Evolutionary conservation across 2,888 invertebrate species (phyloP).

Genomic region (Galerucella nymphaeae): DNA sequence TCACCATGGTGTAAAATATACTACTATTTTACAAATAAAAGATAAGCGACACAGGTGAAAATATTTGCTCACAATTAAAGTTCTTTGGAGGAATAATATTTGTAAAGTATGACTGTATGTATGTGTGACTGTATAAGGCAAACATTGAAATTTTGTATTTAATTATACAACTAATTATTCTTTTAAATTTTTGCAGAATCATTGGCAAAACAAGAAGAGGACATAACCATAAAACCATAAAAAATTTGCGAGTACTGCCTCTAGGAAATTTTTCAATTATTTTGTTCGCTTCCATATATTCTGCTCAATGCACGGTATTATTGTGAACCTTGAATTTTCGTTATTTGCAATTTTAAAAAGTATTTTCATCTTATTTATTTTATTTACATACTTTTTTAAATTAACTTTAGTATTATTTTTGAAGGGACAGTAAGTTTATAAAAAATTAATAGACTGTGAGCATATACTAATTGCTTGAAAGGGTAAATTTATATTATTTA

Average conservation of each 20-base stretch:
- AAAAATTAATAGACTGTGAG: not conserved
- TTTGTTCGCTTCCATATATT: constrained; percentile 17
- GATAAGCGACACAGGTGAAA: too few relatives aligned
- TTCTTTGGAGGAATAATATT: too few relatives aligned
- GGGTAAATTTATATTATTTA: too few relatives aligned
- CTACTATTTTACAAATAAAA: too few relatives aligned
- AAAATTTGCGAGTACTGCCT: not conserved
- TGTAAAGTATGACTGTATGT: too few relatives aligned
- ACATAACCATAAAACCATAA: constrained; percentile 36
- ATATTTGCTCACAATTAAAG: too few relatives aligned
- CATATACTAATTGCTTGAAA: not conserved
- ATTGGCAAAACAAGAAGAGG: constrained; percentile 46
- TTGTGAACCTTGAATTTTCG: not conserved
- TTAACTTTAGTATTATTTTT: not conserved
- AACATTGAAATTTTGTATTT: not conserved
- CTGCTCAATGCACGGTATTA: not conserved
- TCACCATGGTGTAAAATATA: too few relatives aligned
- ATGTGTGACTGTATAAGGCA: not conserved
- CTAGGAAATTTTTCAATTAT: not conserved
- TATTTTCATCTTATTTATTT: not conserved
- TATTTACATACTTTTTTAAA: not conserved
- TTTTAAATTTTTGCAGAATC: constrained; percentile 50
- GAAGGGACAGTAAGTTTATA: not conserved
- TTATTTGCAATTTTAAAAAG: not conserved
- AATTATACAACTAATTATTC: not conserved